Conservation (phyloP, 1,140 invertebrate species). For the Drosophila setifemur region DNA sequence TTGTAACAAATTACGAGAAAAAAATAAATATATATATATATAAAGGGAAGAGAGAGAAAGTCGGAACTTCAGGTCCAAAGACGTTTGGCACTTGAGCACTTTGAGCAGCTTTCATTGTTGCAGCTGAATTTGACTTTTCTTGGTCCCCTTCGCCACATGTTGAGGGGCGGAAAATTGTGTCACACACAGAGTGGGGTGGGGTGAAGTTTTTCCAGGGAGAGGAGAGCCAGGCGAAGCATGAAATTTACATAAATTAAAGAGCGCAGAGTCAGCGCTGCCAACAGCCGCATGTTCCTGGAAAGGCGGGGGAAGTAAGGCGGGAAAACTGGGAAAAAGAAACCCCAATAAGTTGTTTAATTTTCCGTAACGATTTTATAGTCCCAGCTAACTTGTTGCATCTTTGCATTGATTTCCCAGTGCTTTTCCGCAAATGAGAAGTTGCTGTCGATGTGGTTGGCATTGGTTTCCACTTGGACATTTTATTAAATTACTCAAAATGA, state of each 20-base stretch:
- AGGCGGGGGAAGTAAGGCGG: too few species aligned
- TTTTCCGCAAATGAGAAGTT: conserved; percentile 24
- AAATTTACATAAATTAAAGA: conserved; percentile 77
- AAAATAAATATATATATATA: too few species aligned
- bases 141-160: conserved; percentile 61
- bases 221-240: conserved; percentile 66
- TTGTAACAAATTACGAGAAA: conserved; percentile 61
- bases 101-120: conserved; percentile 61
- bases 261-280: conserved; percentile 41
- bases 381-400: conserved; percentile 53
- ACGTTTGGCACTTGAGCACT: conserved; percentile 69
- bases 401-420: conserved; percentile 18
- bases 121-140: conserved; percentile 48
- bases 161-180: conserved; percentile 75
- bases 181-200: conserved; percentile 39
- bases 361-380: conserved; percentile 60
- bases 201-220: background rate
- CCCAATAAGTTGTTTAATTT: conserved; percentile 73
- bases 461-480: background rate
- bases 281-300: background rate
- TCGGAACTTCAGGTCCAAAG: conserved; percentile 32
- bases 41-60: background rate
- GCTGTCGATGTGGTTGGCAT: conserved; percentile 6
- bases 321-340: conserved; percentile 11
- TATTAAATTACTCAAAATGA: too few species aligned